Base-by-base conservation (phyloP, 2,888 invertebrate genomes). In the Acanthosepion lycidas region DNA sequence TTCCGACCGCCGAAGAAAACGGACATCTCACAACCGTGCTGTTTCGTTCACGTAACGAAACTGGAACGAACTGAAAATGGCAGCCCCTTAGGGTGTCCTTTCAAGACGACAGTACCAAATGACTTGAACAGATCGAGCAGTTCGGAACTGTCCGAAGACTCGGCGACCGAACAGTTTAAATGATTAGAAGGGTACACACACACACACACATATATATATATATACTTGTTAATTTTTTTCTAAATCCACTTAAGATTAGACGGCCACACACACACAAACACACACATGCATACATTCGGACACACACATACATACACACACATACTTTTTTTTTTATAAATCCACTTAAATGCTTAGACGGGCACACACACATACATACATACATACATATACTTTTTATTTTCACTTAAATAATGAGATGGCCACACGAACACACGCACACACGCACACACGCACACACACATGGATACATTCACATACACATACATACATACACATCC, bases 11-110 rank as follows among this genome's bases (percentile, higher is more conserved):
- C 98, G 48, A 98, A 98, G 94, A 99, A 99, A 97, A 98, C 98
- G 95, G 98, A 98, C 97, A 99, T 99, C 96, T 98, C 98, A 94
- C 98, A 98, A 97, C 99, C 99, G 1, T 98, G 98, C 97, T 98
- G 98, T 97, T 99, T 99, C 97, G 98, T 98, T 96, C 98, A 99
- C 97, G 98, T 99, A 95, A 98, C 98, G 94, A 98, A 98, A 96
- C 98, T 98, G 93, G 98, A 98, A 95, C 95, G 96, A 51, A 96
- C 96, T 12, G 95, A 94, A 92, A 93, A 94, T 15, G 95, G 95
- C 94, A 92, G 95, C 95, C 53, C 95, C 95, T 26, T 95, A 94
- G 26, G 95, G 95, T 33, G 95, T 20, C 94, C 94, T 59, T 95
- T 94, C 28, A 94, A 94, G 78, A 91, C 94, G n/a, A 91, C 94